Evolutionary conservation across 2,113 vertebrate genomes (phyloP), one percentile per base, ranked within the genome.

Genomic region (Clarias magur): DNA sequence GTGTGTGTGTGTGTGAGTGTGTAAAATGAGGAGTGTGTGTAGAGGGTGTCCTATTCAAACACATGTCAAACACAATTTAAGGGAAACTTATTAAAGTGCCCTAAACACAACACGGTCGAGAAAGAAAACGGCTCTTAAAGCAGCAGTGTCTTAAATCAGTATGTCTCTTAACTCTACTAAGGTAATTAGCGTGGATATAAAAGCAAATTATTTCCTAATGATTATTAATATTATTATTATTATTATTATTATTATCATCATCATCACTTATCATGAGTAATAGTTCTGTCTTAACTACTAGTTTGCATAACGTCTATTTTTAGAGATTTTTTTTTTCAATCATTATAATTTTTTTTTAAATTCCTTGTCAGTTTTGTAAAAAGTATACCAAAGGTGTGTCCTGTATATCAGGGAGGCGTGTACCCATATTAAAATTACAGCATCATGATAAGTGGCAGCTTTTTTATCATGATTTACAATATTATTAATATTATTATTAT

Each of bases 331-430:
- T 85, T 92, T 93, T 92, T 92, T 38, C 34, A 91, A 83, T 86
- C 57, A 90, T 84, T 93, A 93, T 93, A 65, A 92, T 93, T 94
- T 93, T 94, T 75, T 76, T 75, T 53, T 25, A 5, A 8, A 79
- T 57, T 56, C 76, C 16, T 92, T 95, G 94, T 93, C 93, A 94
- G 93, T 93, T 89, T 88, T 95, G 93, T 92, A 95, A 95, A 95
- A 96, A 93, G 91, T 94, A 92, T 93, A 93, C 90, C 94, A 95
- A 95, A 93, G 92, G 93, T 95, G 93, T 93, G 94, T 92, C 93
- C 94, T 95, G 93, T 95, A 93, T 93, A 92, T 93, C 85, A 67
- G 42, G 56, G 59, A 34, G 59, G 30, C 80, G 8, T 67, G 62
- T 67, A 60, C 38, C 30, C 2, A 53, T 82, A 65, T 48, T 67